Conservation (phyloP, 2,797 vertebrate genomes). For the Brachyrhaphis roseni region DNA sequence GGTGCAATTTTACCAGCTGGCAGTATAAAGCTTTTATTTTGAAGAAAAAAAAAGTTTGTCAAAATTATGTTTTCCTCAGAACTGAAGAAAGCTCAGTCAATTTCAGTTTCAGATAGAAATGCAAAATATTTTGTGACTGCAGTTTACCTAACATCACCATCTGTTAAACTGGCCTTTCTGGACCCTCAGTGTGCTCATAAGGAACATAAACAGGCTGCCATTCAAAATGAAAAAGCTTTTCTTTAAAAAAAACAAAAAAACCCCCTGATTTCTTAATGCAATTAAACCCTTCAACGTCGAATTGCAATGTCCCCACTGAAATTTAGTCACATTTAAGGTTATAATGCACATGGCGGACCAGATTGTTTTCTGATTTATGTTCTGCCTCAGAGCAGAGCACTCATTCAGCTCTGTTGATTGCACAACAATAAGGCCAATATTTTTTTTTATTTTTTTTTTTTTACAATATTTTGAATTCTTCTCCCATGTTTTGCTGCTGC, state of each 20-base stretch:
- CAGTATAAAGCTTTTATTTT: slow-evolving; percentile 22
- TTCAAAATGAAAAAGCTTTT: slow-evolving; percentile 12
- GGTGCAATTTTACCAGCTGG: slow-evolving; percentile 24
- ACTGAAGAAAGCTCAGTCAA: neutral
- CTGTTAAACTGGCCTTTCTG: slow-evolving; percentile 16
- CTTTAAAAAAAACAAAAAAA: slow-evolving; percentile 1
- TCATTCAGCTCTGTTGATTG: slow-evolving; percentile 51
- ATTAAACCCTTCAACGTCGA: neutral
- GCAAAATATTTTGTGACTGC: slow-evolving; percentile 13
- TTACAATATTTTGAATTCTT: slow-evolving; percentile 31
- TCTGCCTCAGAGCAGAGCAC: slow-evolving; percentile 45
- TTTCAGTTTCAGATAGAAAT: slow-evolving; percentile 31
- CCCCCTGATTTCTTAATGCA: neutral
- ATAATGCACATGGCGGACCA: slow-evolving; percentile 20
- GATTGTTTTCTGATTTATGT: slow-evolving; percentile 53
- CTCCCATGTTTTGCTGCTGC: slow-evolving; percentile 15
- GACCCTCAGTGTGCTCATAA: slow-evolving; percentile 6
- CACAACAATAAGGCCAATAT: slow-evolving; percentile 36
- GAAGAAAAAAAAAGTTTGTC: slow-evolving; percentile 8
- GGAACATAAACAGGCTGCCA: slow-evolving; percentile 5
- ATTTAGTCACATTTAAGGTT: slow-evolving; percentile 6
- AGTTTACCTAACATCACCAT: slow-evolving; percentile 14
- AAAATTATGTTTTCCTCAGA: neutral
- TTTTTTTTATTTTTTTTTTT: neutral
- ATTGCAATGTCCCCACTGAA: neutral